Percentiles rank a stretch among this genome's conserved stretches.
These are phyloP conservation scores for Molothrus aeneus DNA, from an alignment of 2,797 vertebrate genomes.

Conservation along the genomic window DNA sequence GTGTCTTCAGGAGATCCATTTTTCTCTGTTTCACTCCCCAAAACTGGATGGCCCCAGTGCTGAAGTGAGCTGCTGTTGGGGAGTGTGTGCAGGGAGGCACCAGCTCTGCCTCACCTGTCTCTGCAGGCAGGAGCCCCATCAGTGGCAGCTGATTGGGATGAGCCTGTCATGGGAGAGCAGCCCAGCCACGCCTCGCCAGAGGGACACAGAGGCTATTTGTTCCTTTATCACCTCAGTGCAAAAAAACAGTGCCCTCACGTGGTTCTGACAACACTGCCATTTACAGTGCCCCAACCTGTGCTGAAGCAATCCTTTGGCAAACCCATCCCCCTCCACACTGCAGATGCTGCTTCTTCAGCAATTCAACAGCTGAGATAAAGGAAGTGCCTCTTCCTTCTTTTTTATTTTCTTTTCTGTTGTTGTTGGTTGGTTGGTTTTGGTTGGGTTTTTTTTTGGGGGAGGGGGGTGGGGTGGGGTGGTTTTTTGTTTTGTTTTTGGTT, in stretches of 20 bases:
- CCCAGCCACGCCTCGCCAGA: background rate
- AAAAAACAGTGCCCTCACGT: accelerated
- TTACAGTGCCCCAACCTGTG: background rate
- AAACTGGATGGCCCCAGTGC: background rate
- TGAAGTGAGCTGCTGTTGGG: background rate
- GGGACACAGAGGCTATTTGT: accelerated
- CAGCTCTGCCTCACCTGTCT: background rate
- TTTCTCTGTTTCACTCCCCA: background rate
- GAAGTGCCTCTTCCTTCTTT: background rate
- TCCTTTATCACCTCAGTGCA: background rate
- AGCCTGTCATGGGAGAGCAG: background rate
- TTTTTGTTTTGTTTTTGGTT: too few species aligned
- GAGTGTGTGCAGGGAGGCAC: accelerated
- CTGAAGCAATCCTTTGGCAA: background rate
- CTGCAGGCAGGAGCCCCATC: background rate
- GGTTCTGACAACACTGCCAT: accelerated
- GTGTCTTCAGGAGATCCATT: background rate
- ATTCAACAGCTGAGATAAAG: background rate
- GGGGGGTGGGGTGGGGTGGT: too few species aligned
- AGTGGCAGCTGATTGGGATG: accelerated
- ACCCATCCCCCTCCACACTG: too few species aligned
- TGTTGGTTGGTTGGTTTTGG: too few species aligned
- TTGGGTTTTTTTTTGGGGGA: too few species aligned
- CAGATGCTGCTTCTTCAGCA: background rate
- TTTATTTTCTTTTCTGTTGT: too few species aligned